Evolutionary conservation across 2,888 invertebrate species (phyloP), one percentile per base, ranked within the genome.

Genomic region (Agriopis leucophaearia): DNA sequence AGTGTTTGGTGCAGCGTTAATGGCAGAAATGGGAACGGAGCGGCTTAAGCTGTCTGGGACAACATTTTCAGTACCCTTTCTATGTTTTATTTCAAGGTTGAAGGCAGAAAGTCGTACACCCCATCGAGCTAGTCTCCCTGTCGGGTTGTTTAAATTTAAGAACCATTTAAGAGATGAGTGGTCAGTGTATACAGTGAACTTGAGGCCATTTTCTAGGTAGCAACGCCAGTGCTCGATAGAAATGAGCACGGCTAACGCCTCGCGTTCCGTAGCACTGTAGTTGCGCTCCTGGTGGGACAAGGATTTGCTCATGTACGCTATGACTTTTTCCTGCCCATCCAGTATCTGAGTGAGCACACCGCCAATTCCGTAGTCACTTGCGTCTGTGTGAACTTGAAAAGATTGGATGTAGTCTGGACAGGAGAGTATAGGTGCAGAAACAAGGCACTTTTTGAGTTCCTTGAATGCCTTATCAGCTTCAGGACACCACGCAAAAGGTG

Each of bases 181-280:
- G 45, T 45, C 45, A n/a, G 45, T 45, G n/a, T 15, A 45, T 15
- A 45, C 45, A n/a, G n/a, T n/a, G 45, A 45, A 45, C 15, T 45
- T 45, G n/a, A 45, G 45, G 45, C 45, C 45, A n/a, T 45, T 45
- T 42, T 42, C 42, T 12, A 42, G 12, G 42, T 42, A 42, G 12
- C 42, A 42, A 42, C 42, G 42, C 42, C 42, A 42, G 42, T 42
- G 10, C 42, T 42, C 42, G 12, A 42, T 42, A 42, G 42, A 10
- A 3, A 42, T 42, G 12, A 42, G 42, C 12, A 42, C 42, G 12
- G 42, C 42, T 42, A 42, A 12, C 10, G 42, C 42, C 12, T 42
- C 74, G 0, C 42, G 42, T 42, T 42, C 42, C 6, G 42, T 42
- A 12, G 42, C 42, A 42, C 45, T 45, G 13, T 40, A 75, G 45